Conservation (phyloP, 2,113 vertebrate species). For the Telmatochromis bifrenatus region DNA sequence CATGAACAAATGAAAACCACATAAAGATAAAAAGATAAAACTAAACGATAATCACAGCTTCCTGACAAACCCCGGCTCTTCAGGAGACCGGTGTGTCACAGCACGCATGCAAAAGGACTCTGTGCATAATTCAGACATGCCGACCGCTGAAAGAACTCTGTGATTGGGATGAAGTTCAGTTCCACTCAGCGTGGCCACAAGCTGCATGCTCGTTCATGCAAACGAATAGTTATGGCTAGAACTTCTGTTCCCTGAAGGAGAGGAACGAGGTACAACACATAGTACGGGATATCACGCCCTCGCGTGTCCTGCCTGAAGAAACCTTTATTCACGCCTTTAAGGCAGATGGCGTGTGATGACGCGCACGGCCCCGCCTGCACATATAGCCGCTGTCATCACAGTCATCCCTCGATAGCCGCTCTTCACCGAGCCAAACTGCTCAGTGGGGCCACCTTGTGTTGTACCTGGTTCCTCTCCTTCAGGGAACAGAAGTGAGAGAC, state of each 20-base stretch:
- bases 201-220: neutral
- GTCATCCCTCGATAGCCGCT: no score
- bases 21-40: neutral
- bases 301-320: neutral
- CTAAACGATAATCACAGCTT: neutral
- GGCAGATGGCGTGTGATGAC: no score
- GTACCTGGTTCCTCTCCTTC: neutral
- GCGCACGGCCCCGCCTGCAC: no score
- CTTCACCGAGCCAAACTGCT: no score
- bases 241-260: neutral
- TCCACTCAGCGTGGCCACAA: neutral
- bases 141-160: accelerated
- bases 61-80: neutral
- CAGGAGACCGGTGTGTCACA: neutral
- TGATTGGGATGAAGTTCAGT: neutral
- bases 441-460: no score
- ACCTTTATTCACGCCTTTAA: neutral
- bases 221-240: accelerated
- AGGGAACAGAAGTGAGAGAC: neutral
- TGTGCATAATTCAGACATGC: neutral
- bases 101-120: neutral
- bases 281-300: accelerated
- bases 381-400: no score
- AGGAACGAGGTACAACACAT: neutral
- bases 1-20: neutral